Percentiles rank a stretch among this genome's conserved stretches.
phyloP scores from a whole-genome alignment of 2,113 vertebrate species.

The Albula glossodonta region DNA sequence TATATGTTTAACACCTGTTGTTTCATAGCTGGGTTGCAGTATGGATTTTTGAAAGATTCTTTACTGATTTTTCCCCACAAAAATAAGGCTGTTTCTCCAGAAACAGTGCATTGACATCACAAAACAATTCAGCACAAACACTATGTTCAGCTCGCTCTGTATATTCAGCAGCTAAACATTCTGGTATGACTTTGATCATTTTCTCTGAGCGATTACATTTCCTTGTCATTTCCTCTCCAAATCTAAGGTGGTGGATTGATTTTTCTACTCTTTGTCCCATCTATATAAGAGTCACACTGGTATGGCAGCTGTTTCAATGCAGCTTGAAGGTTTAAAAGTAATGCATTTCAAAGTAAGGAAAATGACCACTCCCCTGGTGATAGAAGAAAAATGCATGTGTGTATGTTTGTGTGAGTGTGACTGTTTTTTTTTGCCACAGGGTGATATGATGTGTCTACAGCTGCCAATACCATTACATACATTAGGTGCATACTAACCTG shows the following conservation, averaged over 20 bases:
- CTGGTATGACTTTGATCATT: background rate
- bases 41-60: no score
- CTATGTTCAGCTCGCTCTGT: background rate
- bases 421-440: background rate
- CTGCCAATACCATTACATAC: no score
- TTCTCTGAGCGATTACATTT: no score
- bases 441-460: no score
- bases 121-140: background rate
- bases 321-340: slow-evolving; percentile 1
- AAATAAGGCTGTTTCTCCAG: no score
- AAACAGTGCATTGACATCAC: background rate
- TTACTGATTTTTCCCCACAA: no score
- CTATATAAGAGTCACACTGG: slow-evolving; percentile 17
- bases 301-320: slow-evolving; percentile 19
- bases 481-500: no score
- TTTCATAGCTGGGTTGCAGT: no score
- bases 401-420: background rate
- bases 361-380: background rate
- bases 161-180: background rate
- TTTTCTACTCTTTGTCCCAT: background rate
- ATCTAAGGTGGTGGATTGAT: no score
- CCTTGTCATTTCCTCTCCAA: no score
- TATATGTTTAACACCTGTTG: no score
- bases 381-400: background rate
- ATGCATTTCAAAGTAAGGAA: background rate